These are phyloP conservation scores for Dendrolimus pini DNA, from an alignment of 2,888 invertebrate genomes.

Conservation along the genomic window DNA sequence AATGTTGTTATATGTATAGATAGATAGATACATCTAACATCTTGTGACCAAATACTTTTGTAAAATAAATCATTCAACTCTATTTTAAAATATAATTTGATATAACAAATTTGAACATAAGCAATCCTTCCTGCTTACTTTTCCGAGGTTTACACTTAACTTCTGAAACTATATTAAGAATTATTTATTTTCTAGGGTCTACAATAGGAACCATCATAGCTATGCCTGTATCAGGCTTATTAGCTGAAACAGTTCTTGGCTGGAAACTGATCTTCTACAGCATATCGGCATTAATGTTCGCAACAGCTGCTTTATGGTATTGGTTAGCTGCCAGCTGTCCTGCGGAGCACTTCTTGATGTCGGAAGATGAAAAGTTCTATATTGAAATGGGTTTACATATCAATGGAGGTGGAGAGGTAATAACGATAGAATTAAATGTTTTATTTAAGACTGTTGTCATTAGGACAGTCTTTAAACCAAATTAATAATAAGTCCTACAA, in stretches of 20 bases:
- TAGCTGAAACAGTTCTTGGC: conserved; percentile 75
- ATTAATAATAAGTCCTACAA: too few relatives aligned
- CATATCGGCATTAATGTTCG: conserved; percentile 72
- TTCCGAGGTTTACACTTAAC: too few relatives aligned
- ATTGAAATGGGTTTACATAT: conserved; percentile 76
- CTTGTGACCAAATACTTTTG: too few relatives aligned
- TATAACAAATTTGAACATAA: too few relatives aligned
- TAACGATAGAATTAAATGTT: neutral
- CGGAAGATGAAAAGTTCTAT: conserved; percentile 70
- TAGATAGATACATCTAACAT: too few relatives aligned
- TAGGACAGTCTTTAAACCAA: too few relatives aligned
- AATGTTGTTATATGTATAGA: too few relatives aligned
- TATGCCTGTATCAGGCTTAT: conserved; percentile 79
- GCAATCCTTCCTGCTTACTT: too few relatives aligned
- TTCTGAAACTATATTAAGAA: too few relatives aligned
- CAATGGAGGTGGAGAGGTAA: neutral
- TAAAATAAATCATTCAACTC: too few relatives aligned
- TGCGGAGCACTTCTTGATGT: conserved; percentile 70
- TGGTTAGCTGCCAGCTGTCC: conserved; percentile 78
- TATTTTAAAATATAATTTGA: too few relatives aligned
- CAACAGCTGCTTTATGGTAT: conserved; percentile 73
- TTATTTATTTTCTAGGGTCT: conserved; percentile 56
- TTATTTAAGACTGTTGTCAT: neutral
- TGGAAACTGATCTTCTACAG: conserved; percentile 84
- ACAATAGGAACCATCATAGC: conserved; percentile 83